phyloP scores from a whole-genome alignment of 2,113 vertebrate genomes.

The Pomatorhinus ruficollis region DNA sequence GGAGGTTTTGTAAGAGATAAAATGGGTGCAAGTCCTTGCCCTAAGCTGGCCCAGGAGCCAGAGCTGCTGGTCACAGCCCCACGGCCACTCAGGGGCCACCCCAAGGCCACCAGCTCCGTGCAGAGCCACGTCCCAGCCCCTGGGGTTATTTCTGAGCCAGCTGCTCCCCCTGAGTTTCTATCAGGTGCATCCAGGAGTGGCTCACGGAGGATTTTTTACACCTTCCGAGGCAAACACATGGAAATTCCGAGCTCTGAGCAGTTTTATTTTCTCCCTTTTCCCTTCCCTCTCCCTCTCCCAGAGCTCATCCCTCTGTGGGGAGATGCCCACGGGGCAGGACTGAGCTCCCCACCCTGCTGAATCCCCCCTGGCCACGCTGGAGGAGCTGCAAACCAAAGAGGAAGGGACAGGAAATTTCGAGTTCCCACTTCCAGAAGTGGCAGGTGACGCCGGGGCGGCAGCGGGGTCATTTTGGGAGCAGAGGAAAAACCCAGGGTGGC shows the following conservation, averaged over 20 bases:
- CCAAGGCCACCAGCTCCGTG: background rate
- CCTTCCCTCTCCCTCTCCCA: rapidly evolving
- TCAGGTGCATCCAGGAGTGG: background rate
- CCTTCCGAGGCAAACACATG: rapidly evolving
- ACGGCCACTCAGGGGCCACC: background rate
- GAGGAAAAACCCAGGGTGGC: background rate
- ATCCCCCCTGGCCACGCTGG: rapidly evolving
- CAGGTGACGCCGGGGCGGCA: background rate
- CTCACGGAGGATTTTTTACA: background rate
- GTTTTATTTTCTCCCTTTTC: background rate
- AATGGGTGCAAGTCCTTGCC: background rate
- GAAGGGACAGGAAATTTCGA: background rate
- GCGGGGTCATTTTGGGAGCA: background rate
- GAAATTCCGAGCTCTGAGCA: background rate
- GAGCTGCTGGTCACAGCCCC: background rate
- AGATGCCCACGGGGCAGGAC: rapidly evolving
- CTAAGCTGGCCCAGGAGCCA: background rate
- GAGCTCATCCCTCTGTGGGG: rapidly evolving
- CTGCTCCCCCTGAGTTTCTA: background rate
- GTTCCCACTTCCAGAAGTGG: background rate
- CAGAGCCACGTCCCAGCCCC: background rate
- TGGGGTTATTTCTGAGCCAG: rapidly evolving
- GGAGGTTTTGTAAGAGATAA: background rate
- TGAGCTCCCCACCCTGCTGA: rapidly evolving
- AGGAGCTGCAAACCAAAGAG: background rate